Percentiles rank a stretch among this genome's conserved stretches.
Conservation (phyloP, 2,797 vertebrate species). For the Fratercula arctica region DNA sequence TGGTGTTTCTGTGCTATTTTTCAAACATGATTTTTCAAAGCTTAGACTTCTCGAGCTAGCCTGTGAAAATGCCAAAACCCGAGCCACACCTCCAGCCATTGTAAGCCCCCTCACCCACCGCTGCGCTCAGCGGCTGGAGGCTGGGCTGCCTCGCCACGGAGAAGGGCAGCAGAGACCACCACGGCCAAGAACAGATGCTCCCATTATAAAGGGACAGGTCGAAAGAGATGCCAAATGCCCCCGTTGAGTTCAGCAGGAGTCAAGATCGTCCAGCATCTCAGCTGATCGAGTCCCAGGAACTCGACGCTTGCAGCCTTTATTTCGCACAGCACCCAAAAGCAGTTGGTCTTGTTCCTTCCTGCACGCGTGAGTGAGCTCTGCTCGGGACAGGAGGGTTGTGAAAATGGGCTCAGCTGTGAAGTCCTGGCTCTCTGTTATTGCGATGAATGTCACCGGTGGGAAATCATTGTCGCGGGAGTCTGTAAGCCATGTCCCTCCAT, state of each 20-base stretch:
- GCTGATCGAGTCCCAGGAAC: not conserved
- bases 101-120: not conserved
- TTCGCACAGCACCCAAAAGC: not conserved
- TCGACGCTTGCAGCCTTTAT: not conserved
- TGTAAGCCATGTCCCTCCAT: not conserved
- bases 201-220: not conserved
- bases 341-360: not conserved
- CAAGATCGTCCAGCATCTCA: not conserved
- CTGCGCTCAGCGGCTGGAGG: accelerated
- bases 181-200: not conserved
- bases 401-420: constrained; percentile 24
- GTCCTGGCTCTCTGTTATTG: not conserved
- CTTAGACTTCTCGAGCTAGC: not conserved
- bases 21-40: not conserved
- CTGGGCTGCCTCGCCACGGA: accelerated
- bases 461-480: not conserved
- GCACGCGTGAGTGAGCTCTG: not conserved
- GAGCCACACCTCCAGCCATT: not conserved
- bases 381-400: not conserved
- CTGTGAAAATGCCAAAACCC: not conserved
- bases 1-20: constrained; percentile 5
- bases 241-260: not conserved
- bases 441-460: not conserved
- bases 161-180: not conserved
- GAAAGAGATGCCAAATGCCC: not conserved